Base-by-base conservation (phyloP, 2,797 vertebrate species). In the Mareca penelope region DNA sequence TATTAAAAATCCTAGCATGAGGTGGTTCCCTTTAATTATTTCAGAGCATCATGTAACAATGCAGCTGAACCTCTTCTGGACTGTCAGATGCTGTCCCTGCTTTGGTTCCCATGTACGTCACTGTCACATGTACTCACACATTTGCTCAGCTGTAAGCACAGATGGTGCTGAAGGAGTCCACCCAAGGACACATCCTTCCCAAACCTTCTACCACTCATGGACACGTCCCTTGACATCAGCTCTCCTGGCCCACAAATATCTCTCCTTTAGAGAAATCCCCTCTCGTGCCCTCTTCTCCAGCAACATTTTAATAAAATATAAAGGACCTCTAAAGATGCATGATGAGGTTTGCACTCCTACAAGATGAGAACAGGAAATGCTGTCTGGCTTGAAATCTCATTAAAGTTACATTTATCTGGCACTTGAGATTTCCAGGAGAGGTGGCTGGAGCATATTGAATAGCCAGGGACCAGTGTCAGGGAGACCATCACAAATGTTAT, bases 211-310 rank as follows among this genome's bases (percentile, higher is more conserved):
- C 31, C 67, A 3, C 21, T 44, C 19, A 18, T 9, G 44, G 31
- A 28, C 44, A 9, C 33, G 16, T 19, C 16, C 7, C 2, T 61
- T 69, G 35, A 19, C 17, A 19, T 24, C 65, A 75, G n/a, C n/a
- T 56, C 39, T 71, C 48, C 79, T 24, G 67, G 17, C 23, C 21
- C 70, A 56, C 55, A 44, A 1, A 21, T 3, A 3, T 26, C 19
- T 29, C 46, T 71, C 21, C 24, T 6, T 52, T 18, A n/a, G 63
- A 60, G 56, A 40, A 65, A 78, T 22, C 33, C 7, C 61, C 37
- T 33, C 68, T 56, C 0, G 0, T 76, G 35, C 22, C n/a, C 11
- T 39, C 2, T 12, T 77, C 8, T 69, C n/a, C 64, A 82, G 46
- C 18, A 44, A 10, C 1, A 4, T 10, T 82, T 60, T 9, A 73